Evolutionary conservation across 23 tunicate genomes (phyloP).

Genomic region (Corella eumyota): DNA sequence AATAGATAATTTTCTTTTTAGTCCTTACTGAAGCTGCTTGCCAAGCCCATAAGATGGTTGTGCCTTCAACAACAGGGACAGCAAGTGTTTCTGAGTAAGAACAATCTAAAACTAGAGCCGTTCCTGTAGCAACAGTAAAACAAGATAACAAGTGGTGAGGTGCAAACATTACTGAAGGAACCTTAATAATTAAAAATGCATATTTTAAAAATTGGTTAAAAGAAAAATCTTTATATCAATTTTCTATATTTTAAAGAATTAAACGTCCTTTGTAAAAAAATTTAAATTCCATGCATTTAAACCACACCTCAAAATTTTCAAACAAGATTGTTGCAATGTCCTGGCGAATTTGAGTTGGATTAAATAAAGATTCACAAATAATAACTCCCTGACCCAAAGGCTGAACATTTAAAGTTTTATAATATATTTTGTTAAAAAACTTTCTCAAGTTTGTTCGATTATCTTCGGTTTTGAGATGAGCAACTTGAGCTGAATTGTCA

Average conservation of each 20-base stretch:
- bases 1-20: neutral
- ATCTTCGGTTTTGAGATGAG: slow-evolving; percentile 8
- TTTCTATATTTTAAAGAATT: neutral
- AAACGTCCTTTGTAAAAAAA: neutral
- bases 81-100: slow-evolving; percentile 45
- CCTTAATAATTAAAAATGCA: slow-evolving; percentile 17
- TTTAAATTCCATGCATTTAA: neutral
- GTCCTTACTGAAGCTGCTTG: slow-evolving; percentile 71
- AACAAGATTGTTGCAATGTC: slow-evolving; percentile 64
- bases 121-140: slow-evolving; percentile 66
- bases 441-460: slow-evolving; percentile 18
- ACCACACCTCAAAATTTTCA: slow-evolving; percentile 49
- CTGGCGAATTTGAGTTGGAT: slow-evolving; percentile 55
- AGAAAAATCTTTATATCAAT: neutral
- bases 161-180: slow-evolving; percentile 71
- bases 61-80: slow-evolving; percentile 72
- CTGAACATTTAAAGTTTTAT: slow-evolving; percentile 52
- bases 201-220: neutral
- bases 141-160: slow-evolving; percentile 74
- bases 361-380: slow-evolving; percentile 73
- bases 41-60: slow-evolving; percentile 82
- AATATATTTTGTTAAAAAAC: slow-evolving; percentile 58
- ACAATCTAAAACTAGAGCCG: slow-evolving; percentile 73
- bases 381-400: slow-evolving; percentile 57
- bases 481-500: slow-evolving; percentile 17